Percentiles rank a stretch among this genome's conserved stretches.
These are phyloP conservation scores for Phymastichus coffea DNA, from an alignment of 1,140 invertebrate genomes.

Conservation along the genomic window DNA sequence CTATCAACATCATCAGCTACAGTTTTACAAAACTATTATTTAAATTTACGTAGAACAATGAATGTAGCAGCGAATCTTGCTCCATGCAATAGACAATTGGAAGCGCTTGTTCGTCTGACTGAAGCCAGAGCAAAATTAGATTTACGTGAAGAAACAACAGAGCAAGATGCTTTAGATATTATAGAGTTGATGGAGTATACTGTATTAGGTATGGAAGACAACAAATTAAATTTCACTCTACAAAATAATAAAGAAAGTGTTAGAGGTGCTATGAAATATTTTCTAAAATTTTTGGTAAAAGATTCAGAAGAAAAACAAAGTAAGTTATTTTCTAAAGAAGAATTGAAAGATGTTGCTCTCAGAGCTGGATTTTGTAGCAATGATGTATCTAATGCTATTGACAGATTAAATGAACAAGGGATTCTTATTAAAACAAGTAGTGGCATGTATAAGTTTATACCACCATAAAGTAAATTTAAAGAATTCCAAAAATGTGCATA, in stretches of 20 bases:
- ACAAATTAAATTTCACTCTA: slow-evolving; percentile 52
- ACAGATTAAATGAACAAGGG: slow-evolving; percentile 80
- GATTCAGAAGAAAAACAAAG: slow-evolving; percentile 65
- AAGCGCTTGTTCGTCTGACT: slow-evolving; percentile 85
- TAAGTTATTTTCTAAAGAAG: slow-evolving; percentile 71
- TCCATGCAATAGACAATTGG: slow-evolving; percentile 81
- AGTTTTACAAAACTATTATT: slow-evolving; percentile 78
- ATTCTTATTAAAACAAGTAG: slow-evolving; percentile 80
- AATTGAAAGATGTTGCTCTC: slow-evolving; percentile 72
- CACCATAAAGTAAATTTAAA: slow-evolving; percentile 23
- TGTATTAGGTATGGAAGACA: slow-evolving; percentile 73
- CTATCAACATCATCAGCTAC: slow-evolving; percentile 70
- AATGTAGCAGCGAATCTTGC: slow-evolving; percentile 60
- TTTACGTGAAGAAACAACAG: slow-evolving; percentile 76
- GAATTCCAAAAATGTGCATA: background rate
- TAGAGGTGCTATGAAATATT: slow-evolving; percentile 69
- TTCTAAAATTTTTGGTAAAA: slow-evolving; percentile 70
- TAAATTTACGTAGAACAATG: slow-evolving; percentile 72
- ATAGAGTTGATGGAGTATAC: slow-evolving; percentile 83
- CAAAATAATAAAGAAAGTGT: slow-evolving; percentile 22
- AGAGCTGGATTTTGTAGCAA: slow-evolving; percentile 64
- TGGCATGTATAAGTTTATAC: slow-evolving; percentile 72
- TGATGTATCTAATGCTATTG: slow-evolving; percentile 67
- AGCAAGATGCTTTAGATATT: slow-evolving; percentile 80
- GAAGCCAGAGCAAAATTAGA: slow-evolving; percentile 85